Evolutionary conservation across 2,797 vertebrate species (phyloP).

Genomic region (Galaxias olidus): DNA sequence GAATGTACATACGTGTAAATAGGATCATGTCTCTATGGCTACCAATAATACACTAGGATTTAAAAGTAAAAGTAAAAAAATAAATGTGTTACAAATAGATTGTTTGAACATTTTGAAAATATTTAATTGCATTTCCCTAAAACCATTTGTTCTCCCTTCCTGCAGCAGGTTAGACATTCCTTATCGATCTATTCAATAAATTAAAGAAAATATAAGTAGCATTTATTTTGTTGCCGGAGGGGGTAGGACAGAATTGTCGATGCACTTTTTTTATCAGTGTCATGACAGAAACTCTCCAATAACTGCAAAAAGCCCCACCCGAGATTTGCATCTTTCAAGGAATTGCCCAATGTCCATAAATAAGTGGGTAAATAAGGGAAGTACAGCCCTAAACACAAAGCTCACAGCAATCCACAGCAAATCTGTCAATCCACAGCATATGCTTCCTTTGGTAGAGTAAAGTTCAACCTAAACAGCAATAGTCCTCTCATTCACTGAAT

Average conservation of each 20-base stretch:
- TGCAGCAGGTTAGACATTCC: not conserved
- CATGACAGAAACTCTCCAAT: constrained; percentile 23
- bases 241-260: constrained; percentile 9
- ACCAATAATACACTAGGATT: too few species aligned
- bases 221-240: constrained; percentile 1
- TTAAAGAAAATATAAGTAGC: not conserved
- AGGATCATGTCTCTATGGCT: too few species aligned
- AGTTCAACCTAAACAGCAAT: too few species aligned
- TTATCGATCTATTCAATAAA: too few species aligned
- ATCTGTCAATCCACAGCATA: not conserved
- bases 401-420: too few species aligned
- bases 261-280: constrained; percentile 44
- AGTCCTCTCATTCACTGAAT: too few species aligned
- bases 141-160: not conserved
- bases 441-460: too few species aligned
- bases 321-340: constrained; percentile 27
- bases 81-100: too few species aligned
- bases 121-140: too few species aligned
- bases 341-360: constrained; percentile 18
- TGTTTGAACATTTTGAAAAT: too few species aligned
- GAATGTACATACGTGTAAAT: too few species aligned
- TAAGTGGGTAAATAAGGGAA: not conserved
- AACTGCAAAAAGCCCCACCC: constrained; percentile 18
- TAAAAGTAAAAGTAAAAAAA: too few species aligned
- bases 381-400: constrained; percentile 5